Evolutionary conservation across 37 sponge, comb jelly and placozoan genomes (phyloP).

Genomic region (Sycon ciliatum): DNA sequence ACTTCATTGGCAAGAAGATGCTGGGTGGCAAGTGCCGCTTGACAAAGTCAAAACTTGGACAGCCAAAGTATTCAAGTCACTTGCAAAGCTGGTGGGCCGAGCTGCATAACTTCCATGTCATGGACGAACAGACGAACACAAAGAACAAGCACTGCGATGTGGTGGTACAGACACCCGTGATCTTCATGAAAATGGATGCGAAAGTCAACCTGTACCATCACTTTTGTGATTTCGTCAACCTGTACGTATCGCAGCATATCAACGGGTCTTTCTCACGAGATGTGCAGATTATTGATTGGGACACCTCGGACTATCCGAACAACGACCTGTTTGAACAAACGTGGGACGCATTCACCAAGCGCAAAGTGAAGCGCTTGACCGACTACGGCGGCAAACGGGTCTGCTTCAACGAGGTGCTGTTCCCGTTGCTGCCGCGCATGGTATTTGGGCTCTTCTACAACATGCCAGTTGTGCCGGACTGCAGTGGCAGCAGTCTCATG

Average conservation of each 20-base stretch:
- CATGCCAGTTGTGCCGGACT: conserved; percentile 56
- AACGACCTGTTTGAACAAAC: conserved; percentile 63
- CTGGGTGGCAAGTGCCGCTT: conserved; percentile 63
- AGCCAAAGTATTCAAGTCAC: conserved; percentile 60
- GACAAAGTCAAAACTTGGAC: conserved; percentile 18
- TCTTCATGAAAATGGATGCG: conserved; percentile 81
- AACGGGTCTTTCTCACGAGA: conserved; percentile 75
- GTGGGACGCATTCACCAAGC: conserved; percentile 61
- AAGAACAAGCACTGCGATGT: conserved; percentile 60
- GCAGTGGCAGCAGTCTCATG: conserved; percentile 72
- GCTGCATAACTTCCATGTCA: conserved; percentile 35
- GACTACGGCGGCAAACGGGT: conserved; percentile 68
- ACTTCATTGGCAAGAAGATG: conserved; percentile 53
- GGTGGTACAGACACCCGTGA: conserved; percentile 40
- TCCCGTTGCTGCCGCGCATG: conserved; percentile 79
- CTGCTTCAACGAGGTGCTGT: conserved; percentile 72
- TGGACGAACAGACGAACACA: conserved; percentile 41
- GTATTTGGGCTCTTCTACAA: conserved; percentile 76
- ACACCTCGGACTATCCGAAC: conserved; percentile 37
- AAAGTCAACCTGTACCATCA: conserved; percentile 80
- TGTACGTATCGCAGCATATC: conserved; percentile 83
- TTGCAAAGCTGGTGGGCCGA: conserved; percentile 81
- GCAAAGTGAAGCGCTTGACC: conserved; percentile 44
- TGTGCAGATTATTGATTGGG: conserved; percentile 70
- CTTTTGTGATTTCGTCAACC: conserved; percentile 85